These are phyloP conservation scores for Balaeniceps rex DNA, from an alignment of 2,113 vertebrate species.

Conservation along the genomic window DNA sequence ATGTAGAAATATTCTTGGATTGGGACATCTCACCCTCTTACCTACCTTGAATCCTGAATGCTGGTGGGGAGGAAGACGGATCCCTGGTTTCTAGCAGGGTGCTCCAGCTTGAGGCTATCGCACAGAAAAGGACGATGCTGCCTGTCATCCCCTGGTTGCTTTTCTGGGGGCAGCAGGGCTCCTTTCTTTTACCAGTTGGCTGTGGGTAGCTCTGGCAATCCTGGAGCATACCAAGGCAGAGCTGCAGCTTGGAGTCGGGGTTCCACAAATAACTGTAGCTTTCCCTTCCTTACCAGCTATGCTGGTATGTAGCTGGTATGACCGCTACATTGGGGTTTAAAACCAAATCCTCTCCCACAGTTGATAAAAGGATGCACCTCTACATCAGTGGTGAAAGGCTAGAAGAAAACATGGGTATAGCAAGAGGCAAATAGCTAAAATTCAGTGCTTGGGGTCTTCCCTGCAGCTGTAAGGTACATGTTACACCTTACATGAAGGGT, in stretches of 20 bases:
- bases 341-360: neutral
- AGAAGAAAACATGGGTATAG: neutral
- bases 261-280: neutral
- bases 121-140: neutral
- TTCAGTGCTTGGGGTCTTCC: neutral
- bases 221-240: neutral
- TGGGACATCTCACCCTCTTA: neutral
- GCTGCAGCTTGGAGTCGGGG: neutral
- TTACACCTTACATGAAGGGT: neutral
- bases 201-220: neutral
- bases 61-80: neutral
- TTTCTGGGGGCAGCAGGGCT: neutral
- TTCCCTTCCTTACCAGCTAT: neutral
- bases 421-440: neutral
- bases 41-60: neutral
- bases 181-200: neutral
- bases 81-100: neutral
- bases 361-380: neutral
- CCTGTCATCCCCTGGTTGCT: neutral
- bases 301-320: fast-evolving
- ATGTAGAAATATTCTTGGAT: neutral
- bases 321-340: fast-evolving
- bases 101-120: neutral
- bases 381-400: neutral
- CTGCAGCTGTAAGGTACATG: neutral